phyloP scores from a whole-genome alignment of 2,888 invertebrate genomes.

The Stramonita haemastoma region DNA sequence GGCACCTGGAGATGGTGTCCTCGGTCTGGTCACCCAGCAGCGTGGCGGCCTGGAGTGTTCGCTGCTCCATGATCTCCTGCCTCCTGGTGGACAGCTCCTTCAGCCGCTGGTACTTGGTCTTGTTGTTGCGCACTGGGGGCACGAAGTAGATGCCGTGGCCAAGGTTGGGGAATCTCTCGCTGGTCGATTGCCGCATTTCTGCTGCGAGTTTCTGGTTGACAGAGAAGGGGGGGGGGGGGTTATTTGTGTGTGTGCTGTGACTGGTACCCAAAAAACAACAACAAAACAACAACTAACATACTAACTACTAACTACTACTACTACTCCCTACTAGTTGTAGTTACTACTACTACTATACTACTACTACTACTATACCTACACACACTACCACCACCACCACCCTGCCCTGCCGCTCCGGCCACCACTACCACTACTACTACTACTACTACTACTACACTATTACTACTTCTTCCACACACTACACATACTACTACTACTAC shows the following conservation, averaged over 20 bases:
- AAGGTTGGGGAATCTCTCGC: background rate
- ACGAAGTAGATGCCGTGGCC: background rate
- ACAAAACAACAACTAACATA: too few relatives aligned
- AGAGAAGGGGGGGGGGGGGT: background rate
- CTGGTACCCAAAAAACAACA: background rate
- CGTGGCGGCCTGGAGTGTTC: background rate
- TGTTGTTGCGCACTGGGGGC: background rate
- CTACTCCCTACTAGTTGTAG: background rate
- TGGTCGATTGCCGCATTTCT: background rate
- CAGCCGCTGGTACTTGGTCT: background rate
- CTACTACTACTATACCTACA: background rate
- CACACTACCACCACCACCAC: background rate
- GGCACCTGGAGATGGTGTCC: background rate
- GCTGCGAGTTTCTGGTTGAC: background rate
- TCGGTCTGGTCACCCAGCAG: slow-evolving; percentile 23
- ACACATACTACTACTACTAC: background rate
- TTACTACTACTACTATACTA: background rate
- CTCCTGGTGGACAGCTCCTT: background rate
- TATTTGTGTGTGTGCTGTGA: background rate
- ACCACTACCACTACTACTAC: background rate
- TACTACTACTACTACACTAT: background rate
- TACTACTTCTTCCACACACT: background rate
- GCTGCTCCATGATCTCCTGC: background rate
- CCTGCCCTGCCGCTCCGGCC: background rate
- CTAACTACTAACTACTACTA: background rate